These are phyloP conservation scores for Phyllotreta cruciferae DNA, from an alignment of 2,888 invertebrate species.

Conservation along the genomic window DNA sequence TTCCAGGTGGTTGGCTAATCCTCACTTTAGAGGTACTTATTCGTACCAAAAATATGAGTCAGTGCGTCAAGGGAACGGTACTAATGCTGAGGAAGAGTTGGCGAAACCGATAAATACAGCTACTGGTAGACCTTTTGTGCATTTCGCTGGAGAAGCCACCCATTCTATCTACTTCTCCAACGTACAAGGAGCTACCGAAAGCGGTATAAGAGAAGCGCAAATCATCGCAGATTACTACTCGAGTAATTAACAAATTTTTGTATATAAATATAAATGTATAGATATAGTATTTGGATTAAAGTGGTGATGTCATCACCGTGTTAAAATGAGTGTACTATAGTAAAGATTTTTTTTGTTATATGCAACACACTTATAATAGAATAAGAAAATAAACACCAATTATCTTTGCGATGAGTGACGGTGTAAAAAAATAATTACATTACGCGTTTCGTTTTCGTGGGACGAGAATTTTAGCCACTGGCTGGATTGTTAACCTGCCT, in stretches of 20 bases:
- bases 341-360: too few relatives aligned
- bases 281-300: too few relatives aligned
- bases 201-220: slow-evolving; percentile 61
- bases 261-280: too few relatives aligned
- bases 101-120: slow-evolving; percentile 29
- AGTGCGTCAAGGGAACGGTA: background rate
- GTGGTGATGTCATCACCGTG: too few relatives aligned
- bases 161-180: slow-evolving; percentile 58
- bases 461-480: too few relatives aligned
- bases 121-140: slow-evolving; percentile 59
- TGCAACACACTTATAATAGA: too few relatives aligned
- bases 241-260: slow-evolving; percentile 1
- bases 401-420: too few relatives aligned
- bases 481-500: too few relatives aligned
- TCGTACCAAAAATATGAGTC: slow-evolving; percentile 42
- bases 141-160: slow-evolving; percentile 67
- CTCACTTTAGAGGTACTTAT: slow-evolving; percentile 47
- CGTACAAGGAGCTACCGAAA: slow-evolving; percentile 62
- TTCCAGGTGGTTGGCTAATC: slow-evolving; percentile 45
- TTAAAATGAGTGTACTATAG: too few relatives aligned
- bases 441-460: too few relatives aligned
- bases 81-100: slow-evolving; percentile 19
- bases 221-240: slow-evolving; percentile 43
- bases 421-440: too few relatives aligned
- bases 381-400: too few relatives aligned